A percentile compares a stretch with the other conserved stretches of the same genome.
Evolutionary conservation across 1,140 invertebrate species (phyloP).

Genomic region (Callitettix versicolor): DNA sequence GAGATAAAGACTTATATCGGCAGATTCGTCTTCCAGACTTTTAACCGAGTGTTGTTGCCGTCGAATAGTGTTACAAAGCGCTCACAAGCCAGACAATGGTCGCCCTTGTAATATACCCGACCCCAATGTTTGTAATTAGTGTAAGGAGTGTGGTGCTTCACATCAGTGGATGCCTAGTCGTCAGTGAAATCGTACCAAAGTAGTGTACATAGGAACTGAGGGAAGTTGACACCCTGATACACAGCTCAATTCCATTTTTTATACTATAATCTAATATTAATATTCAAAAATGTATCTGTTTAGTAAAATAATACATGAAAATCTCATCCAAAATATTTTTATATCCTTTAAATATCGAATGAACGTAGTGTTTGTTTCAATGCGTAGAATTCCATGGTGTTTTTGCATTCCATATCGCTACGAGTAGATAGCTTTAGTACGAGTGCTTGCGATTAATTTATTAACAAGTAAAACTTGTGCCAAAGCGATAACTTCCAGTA

Average conservation of each 20-base stretch:
- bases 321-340: slow-evolving; percentile 9
- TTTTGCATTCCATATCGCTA: no score
- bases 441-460: no score
- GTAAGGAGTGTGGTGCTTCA: neutral
- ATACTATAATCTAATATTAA: slow-evolving; percentile 20
- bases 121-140: neutral
- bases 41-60: slow-evolving; percentile 4
- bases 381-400: no score
- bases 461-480: no score
- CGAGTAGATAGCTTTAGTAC: no score
- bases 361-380: neutral
- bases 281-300: slow-evolving; percentile 10
- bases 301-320: slow-evolving; percentile 14
- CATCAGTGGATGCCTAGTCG: slow-evolving; percentile 15
- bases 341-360: neutral
- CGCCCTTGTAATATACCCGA: neutral
- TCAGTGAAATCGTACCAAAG: slow-evolving; percentile 24
- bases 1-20: neutral
- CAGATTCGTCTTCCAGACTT: slow-evolving; percentile 12
- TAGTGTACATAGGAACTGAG: slow-evolving; percentile 20
- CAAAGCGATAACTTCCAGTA: no score
- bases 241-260: slow-evolving; percentile 21
- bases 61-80: neutral
- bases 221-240: neutral
- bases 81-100: no score